A percentile compares a stretch with the other conserved stretches of the same genome.
Evolutionary conservation across 2,113 vertebrate genomes (phyloP).

Genomic region (Perognathus longimembris): DNA sequence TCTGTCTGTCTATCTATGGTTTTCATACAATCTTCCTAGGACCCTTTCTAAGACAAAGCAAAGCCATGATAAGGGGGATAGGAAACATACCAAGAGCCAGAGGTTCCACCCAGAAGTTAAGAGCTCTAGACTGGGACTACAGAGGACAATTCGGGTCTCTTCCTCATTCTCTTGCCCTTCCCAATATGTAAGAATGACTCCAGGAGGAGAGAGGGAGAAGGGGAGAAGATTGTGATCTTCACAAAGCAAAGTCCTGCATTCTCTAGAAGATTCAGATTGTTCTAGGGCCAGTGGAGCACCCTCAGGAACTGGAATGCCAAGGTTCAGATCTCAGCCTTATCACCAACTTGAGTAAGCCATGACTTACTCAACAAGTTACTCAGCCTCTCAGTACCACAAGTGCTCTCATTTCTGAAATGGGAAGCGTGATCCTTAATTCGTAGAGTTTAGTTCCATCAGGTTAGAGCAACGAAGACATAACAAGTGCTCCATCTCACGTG

Average conservation of each 20-base stretch:
- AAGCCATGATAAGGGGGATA: not conserved
- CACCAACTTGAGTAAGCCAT: not conserved
- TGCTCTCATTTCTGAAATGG: conserved; percentile 17
- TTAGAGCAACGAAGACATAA: not conserved
- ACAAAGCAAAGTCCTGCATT: not conserved
- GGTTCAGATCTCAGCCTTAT: not conserved
- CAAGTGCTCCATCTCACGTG: not conserved
- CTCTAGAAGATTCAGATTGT: not conserved
- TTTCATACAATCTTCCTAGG: not conserved
- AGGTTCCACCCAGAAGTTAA: not conserved
- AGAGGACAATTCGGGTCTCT: not conserved
- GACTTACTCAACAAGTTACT: not conserved
- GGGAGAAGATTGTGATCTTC: not conserved
- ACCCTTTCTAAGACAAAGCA: not conserved
- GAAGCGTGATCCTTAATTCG: not conserved
- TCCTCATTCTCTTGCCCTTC: not conserved
- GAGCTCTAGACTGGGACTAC: not conserved
- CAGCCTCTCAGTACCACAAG: not conserved
- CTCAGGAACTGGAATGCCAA: not conserved
- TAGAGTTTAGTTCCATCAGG: not conserved
- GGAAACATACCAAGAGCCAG: not conserved
- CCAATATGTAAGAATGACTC: fast-evolving
- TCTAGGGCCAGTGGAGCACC: not conserved
- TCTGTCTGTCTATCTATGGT: not conserved
- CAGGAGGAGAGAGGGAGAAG: not conserved